phyloP scores from a whole-genome alignment of 2,888 invertebrate species.

The Unio delphinus region DNA sequence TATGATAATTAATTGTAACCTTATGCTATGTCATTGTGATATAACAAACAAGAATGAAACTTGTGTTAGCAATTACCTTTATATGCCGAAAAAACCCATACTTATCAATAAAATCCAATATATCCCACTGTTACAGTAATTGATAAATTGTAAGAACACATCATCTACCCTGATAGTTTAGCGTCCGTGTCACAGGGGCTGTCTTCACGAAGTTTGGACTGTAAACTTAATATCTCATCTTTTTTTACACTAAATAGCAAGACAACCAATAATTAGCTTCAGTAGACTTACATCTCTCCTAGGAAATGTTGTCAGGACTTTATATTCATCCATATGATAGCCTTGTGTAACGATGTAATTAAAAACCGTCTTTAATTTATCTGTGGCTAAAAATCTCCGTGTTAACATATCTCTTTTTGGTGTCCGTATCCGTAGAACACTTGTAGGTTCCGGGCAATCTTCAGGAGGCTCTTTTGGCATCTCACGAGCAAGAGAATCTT shows the following conservation, averaged over 20 bases:
- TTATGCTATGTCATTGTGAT: no score
- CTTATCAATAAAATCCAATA: no score
- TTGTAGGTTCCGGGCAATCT: slow-evolving; percentile 56
- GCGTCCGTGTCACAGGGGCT: no score
- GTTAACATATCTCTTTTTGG: slow-evolving; percentile 85
- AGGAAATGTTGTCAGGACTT: slow-evolving; percentile 94
- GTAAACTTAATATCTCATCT: slow-evolving; percentile 1
- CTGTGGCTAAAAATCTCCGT: slow-evolving; percentile 81
- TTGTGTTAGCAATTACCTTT: no score
- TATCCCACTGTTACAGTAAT: no score
- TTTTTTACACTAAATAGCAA: not conserved
- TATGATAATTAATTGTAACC: no score
- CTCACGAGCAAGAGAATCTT: slow-evolving; percentile 66
- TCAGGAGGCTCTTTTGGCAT: slow-evolving; percentile 72
- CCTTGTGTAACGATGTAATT: slow-evolving; percentile 92
- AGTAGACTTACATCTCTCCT: slow-evolving; percentile 88
- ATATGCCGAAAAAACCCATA: no score
- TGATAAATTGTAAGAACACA: no score
- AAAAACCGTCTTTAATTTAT: slow-evolving; percentile 80
- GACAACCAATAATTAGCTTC: not conserved
- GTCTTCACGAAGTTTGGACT: no score
- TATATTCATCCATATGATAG: slow-evolving; percentile 88
- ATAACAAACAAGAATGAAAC: no score
- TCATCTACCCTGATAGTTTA: no score
- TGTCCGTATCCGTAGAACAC: slow-evolving; percentile 81